Conservation (phyloP, 35 echinoderm and acorn worm species). For the Ophiothrix spiculata region DNA sequence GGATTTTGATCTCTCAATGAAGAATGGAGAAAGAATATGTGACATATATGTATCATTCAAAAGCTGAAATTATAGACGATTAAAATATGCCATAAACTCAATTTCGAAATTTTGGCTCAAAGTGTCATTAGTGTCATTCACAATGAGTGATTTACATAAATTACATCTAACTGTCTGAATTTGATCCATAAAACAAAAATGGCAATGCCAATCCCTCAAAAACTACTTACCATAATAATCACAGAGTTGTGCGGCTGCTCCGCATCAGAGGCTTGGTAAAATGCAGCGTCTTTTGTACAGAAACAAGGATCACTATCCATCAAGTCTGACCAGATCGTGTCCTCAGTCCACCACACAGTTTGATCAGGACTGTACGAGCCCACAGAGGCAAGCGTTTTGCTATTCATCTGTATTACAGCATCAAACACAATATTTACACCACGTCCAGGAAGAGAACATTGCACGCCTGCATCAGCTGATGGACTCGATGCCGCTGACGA, state of each 20-base stretch:
- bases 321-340: neutral
- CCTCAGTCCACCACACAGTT: neutral
- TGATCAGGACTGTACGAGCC: neutral
- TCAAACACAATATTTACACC: neutral
- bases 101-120: too few relatives aligned
- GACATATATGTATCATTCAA: too few relatives aligned
- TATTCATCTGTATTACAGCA: slow-evolving; percentile 9
- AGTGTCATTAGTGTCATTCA: too few relatives aligned
- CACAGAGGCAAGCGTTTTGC: neutral
- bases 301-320: neutral
- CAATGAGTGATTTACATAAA: too few relatives aligned
- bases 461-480: neutral
- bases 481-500: neutral
- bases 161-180: neutral
- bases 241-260: neutral
- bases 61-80: too few relatives aligned
- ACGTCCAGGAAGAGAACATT: neutral
- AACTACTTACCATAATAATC: slow-evolving; percentile 6
- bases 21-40: too few relatives aligned
- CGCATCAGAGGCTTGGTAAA: neutral
- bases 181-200: neutral
- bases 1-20: too few relatives aligned
- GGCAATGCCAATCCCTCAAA: neutral
- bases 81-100: too few relatives aligned
- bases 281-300: neutral